Evolutionary conservation across 2,888 invertebrate genomes (phyloP).

Genomic region (Chloroclysta siterata): DNA sequence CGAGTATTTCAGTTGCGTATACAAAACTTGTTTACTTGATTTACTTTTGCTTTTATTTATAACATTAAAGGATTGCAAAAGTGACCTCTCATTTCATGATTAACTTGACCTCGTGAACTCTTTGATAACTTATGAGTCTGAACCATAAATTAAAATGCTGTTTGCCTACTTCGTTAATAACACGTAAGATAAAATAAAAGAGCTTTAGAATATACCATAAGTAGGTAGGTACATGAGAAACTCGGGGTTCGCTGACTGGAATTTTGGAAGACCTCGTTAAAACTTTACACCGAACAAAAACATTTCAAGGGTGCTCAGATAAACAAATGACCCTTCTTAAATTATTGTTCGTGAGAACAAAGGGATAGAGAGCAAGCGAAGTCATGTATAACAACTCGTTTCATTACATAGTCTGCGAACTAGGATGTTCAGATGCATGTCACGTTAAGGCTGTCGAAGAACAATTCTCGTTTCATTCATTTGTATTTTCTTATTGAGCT

Average conservation of each 20-base stretch:
- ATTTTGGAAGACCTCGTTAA: not conserved
- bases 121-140: slow-evolving; percentile 20
- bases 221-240: not conserved
- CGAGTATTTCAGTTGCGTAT: slow-evolving; percentile 15
- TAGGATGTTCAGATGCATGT: slow-evolving; percentile 35
- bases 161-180: slow-evolving; percentile 1
- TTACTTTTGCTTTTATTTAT: slow-evolving; percentile 15
- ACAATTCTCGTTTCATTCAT: slow-evolving; percentile 35
- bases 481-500: slow-evolving; percentile 36
- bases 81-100: slow-evolving; percentile 27
- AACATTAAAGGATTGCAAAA: slow-evolving; percentile 27
- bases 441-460: slow-evolving; percentile 37
- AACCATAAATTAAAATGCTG: slow-evolving; percentile 1
- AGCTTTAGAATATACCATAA: not conserved
- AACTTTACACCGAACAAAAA: slow-evolving; percentile 2
- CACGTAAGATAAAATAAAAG: not conserved
- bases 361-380: slow-evolving; percentile 5
- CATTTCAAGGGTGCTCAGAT: slow-evolving; percentile 3
- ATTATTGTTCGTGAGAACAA: slow-evolving; percentile 1
- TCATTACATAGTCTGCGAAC: slow-evolving; percentile 21
- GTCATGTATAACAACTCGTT: slow-evolving; percentile 7
- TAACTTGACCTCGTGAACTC: slow-evolving; percentile 40
- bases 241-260: not conserved
- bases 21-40: slow-evolving; percentile 8
- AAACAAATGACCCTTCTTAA: slow-evolving; percentile 9